Evolutionary conservation across 2,797 vertebrate genomes (phyloP).

Genomic region (Aplochiton taeniatus): DNA sequence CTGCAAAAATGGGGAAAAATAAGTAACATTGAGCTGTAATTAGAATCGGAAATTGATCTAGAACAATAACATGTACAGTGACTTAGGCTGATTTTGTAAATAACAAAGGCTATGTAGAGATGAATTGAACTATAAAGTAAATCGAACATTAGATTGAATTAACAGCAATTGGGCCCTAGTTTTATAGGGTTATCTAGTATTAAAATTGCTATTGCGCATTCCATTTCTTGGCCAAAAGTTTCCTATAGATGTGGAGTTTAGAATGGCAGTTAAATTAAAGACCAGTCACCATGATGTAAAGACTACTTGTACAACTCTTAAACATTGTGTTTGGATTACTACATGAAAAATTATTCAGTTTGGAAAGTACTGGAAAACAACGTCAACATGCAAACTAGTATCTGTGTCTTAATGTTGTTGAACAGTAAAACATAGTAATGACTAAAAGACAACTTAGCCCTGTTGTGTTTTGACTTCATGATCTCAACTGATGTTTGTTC

Average conservation of each 20-base stretch:
- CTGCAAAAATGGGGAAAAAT: conserved; percentile 24
- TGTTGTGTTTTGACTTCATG: too few species aligned
- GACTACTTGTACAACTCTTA: too few species aligned
- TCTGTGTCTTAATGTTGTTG: too few species aligned
- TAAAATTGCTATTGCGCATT: conserved; percentile 33
- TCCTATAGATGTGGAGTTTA: conserved; percentile 8
- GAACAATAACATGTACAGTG: too few species aligned
- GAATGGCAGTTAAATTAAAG: conserved; percentile 11
- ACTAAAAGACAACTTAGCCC: too few species aligned
- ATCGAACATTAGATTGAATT: conserved; percentile 33
- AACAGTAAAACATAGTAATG: too few species aligned
- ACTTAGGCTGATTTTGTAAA: neutral
- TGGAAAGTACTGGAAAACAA: conserved; percentile 14
- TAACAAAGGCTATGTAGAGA: neutral
- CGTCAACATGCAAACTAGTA: too few species aligned
- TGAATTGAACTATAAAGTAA: too few species aligned
- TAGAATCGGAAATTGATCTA: too few species aligned
- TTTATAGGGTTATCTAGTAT: conserved; percentile 66
- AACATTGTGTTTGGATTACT: too few species aligned
- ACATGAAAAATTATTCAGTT: conserved; percentile 8
- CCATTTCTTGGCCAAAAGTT: conserved; percentile 31
- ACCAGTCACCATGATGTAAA: too few species aligned
- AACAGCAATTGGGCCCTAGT: conserved; percentile 61
- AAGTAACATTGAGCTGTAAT: conserved; percentile 15
- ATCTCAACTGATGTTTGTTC: too few species aligned